These are phyloP conservation scores for Endotricha flammealis DNA, from an alignment of 2,888 invertebrate species.

Conservation along the genomic window DNA sequence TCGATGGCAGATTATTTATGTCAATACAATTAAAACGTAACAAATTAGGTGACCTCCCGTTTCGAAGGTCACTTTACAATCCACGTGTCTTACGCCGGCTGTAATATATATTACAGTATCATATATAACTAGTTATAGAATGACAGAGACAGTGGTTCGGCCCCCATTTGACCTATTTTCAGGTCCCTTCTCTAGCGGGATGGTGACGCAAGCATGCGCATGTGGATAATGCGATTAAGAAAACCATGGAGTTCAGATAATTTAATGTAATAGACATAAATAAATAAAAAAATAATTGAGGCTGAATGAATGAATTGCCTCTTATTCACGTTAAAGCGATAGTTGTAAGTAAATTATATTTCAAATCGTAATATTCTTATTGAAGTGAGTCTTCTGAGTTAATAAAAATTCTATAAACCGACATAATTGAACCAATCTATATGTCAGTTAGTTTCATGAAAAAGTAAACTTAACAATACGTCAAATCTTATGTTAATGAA, in stretches of 20 bases:
- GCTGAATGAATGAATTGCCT: too few species aligned
- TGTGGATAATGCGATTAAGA: slow-evolving; percentile 16
- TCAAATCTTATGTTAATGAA: too few species aligned
- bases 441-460: too few species aligned
- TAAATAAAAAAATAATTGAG: background rate
- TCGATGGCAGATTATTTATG: too few species aligned
- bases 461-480: too few species aligned
- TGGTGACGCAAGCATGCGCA: slow-evolving; percentile 56
- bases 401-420: too few species aligned
- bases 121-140: slow-evolving; percentile 29
- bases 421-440: too few species aligned
- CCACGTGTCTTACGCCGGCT: slow-evolving; percentile 31
- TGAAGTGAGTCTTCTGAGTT: too few species aligned
- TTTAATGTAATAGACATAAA: too few species aligned
- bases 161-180: slow-evolving; percentile 74
- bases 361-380: too few species aligned
- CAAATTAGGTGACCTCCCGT: slow-evolving; percentile 35
- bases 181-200: slow-evolving; percentile 53
- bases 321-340: too few species aligned
- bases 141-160: slow-evolving; percentile 71
- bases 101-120: slow-evolving; percentile 27
- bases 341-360: too few species aligned
- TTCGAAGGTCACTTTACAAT: slow-evolving; percentile 43
- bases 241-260: slow-evolving; percentile 17
- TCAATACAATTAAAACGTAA: slow-evolving; percentile 9